Evolutionary conservation across 1,140 invertebrate genomes (phyloP).

Genomic region (Drosophila equinoxialis): DNA sequence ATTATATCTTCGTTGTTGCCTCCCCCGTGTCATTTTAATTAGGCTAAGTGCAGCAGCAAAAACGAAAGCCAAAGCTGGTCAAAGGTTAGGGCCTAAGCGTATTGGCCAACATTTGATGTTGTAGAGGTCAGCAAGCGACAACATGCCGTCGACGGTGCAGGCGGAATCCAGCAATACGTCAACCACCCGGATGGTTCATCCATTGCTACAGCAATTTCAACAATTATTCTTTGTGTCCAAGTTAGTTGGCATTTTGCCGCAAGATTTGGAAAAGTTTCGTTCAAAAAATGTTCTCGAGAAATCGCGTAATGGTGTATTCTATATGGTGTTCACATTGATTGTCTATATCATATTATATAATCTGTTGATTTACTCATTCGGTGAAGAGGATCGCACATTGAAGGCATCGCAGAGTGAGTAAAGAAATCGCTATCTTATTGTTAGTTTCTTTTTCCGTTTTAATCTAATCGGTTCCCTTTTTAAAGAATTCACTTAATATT

Average conservation of each 20-base stretch:
- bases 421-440: too few species aligned
- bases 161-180: not conserved
- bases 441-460: too few species aligned
- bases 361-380: conserved; percentile 70
- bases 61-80: too few species aligned
- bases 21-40: conserved; percentile 52
- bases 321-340: conserved; percentile 51
- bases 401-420: conserved; percentile 75
- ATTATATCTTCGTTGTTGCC: conserved; percentile 40
- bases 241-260: conserved; percentile 66
- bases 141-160: conserved; percentile 47
- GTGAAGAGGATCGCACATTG: conserved; percentile 69
- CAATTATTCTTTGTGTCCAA: conserved; percentile 72
- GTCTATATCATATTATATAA: conserved; percentile 71
- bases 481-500: not conserved
- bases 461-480: too few species aligned
- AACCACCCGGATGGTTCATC: conserved; percentile 41
- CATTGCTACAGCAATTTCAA: conserved; percentile 68
- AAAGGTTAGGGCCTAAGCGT: conserved; percentile 7
- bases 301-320: conserved; percentile 62
- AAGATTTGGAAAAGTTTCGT: conserved; percentile 64
- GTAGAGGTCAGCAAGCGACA: conserved; percentile 27
- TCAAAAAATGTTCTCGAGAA: conserved; percentile 60
- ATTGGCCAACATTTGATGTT: conserved; percentile 38
- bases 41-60: conserved; percentile 49